Evolutionary conservation across 2,797 vertebrate species (phyloP).

Genomic region (Centroberyx gerrardi): DNA sequence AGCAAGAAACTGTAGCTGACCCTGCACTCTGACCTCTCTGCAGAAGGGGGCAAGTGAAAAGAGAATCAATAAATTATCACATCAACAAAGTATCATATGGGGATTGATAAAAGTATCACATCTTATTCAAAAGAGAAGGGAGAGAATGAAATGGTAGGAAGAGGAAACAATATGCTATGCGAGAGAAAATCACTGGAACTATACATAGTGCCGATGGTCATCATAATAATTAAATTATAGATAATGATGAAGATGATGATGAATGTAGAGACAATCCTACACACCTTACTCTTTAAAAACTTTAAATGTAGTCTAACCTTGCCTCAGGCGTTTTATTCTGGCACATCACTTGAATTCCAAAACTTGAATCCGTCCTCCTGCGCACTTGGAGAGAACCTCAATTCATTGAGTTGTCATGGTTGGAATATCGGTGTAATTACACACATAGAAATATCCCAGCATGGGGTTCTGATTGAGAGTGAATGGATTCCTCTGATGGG

Average conservation of each 20-base stretch:
- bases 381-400: too few relatives aligned
- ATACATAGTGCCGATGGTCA: not conserved
- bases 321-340: not conserved
- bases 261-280: not conserved
- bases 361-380: not conserved
- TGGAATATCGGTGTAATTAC: slow-evolving; percentile 39
- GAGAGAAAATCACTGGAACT: too few relatives aligned
- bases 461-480: slow-evolving; percentile 36
- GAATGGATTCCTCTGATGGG: slow-evolving; percentile 40
- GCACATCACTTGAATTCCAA: not conserved
- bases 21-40: too few relatives aligned
- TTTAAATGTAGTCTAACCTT: slow-evolving; percentile 16
- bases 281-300: not conserved
- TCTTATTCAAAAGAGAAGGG: too few relatives aligned
- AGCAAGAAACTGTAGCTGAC: too few relatives aligned
- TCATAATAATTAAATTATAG: not conserved
- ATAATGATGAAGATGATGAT: not conserved
- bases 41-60: too few relatives aligned
- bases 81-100: too few relatives aligned
- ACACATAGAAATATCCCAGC: slow-evolving; percentile 26
- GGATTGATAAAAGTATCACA: too few relatives aligned
- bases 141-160: not conserved
- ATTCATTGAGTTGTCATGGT: slow-evolving; percentile 6
- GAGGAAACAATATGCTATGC: too few relatives aligned
- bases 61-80: too few relatives aligned